These are phyloP conservation scores for Suillia variegata DNA, from an alignment of 2,888 invertebrate species.

Conservation along the genomic window DNA sequence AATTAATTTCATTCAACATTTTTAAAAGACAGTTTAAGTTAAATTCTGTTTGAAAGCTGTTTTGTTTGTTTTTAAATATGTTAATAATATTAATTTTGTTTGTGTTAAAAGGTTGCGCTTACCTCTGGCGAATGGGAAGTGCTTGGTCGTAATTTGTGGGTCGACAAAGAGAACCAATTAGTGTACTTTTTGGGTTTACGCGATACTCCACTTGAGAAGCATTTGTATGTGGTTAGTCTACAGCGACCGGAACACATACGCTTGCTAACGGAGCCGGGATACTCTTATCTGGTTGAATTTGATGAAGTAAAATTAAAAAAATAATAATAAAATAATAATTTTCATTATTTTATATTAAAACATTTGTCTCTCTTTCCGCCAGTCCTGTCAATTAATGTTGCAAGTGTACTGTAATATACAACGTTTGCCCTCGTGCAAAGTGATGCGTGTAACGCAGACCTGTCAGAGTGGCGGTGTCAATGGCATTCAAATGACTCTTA, in stretches of 20 bases:
- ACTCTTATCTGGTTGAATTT: conserved; percentile 83
- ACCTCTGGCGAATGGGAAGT: conserved; percentile 96
- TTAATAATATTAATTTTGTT: conserved; percentile 27
- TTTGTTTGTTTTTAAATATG: background rate
- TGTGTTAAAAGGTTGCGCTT: conserved; percentile 65
- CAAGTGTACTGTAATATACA: conserved; percentile 84
- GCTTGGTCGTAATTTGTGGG: conserved; percentile 83
- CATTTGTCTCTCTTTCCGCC: conserved; percentile 37
- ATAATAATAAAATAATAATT: background rate
- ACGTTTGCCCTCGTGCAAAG: conserved; percentile 78
- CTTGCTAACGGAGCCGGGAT: conserved; percentile 80
- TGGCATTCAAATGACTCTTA: conserved; percentile 70
- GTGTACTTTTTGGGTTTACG: conserved; percentile 91
- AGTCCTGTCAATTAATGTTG: conserved; percentile 81
- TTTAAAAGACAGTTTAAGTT: background rate
- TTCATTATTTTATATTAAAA: background rate
- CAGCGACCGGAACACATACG: conserved; percentile 73
- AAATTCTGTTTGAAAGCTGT: background rate
- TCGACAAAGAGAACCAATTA: conserved; percentile 76
- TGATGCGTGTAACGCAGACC: conserved; percentile 72
- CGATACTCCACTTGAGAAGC: conserved; percentile 91
- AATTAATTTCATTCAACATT: background rate
- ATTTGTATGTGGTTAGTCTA: conserved; percentile 84
- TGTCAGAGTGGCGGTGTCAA: conserved; percentile 70
- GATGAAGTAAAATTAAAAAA: conserved; percentile 67